Base-by-base conservation (phyloP, 2,113 vertebrate species). In the Salvator merianae region DNA sequence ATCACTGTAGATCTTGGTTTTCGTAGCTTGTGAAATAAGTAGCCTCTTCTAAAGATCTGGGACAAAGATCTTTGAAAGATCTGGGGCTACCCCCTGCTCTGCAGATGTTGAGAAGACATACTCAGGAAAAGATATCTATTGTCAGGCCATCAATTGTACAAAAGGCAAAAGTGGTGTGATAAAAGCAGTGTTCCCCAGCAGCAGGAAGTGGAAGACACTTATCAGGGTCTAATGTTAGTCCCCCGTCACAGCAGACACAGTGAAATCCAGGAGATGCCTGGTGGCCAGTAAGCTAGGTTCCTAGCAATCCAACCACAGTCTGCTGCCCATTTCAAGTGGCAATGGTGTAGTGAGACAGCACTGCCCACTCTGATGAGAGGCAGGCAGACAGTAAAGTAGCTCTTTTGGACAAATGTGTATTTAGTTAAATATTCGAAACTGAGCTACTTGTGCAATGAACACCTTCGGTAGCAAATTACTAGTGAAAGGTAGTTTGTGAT, bases 21-120 rank as follows among this genome's bases (percentile, higher is more conserved):
- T 63, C 69, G 47, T 53, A 69, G 28, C 36, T 79, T 73, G n/a
- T 72, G 77, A 79, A 79, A 85, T 65, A 79, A 85, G 50, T 22
- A 36, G 34, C 13, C 38, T 10, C 38, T 85, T 65, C 34, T 63
- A n/a, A 65, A 72, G n/a, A 65, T 79, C 69, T 85, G 38, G 77
- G 76, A 12, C 32, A 79, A 85, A 79, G 76, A 84, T 34, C 50
- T 30, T 62, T 30, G 32, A 43, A 36, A 79, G 38, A 30, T 12
- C 16, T 62, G 69, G 28, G 34, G n/a, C 2, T 53, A 59, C 55
- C 16, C 18, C 14, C 55, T 16, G 7, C 18, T n/a, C 12, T 13
- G 43, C 32, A 74, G 22, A 32, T 36, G 32, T 32, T 79, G 40
- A 78, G 32, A 72, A 24, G 2, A 30, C 14, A 24, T 22, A 26